These are phyloP conservation scores for Myanophis thanlyinensis DNA, from an alignment of 2,113 vertebrate genomes.

Conservation along the genomic window DNA sequence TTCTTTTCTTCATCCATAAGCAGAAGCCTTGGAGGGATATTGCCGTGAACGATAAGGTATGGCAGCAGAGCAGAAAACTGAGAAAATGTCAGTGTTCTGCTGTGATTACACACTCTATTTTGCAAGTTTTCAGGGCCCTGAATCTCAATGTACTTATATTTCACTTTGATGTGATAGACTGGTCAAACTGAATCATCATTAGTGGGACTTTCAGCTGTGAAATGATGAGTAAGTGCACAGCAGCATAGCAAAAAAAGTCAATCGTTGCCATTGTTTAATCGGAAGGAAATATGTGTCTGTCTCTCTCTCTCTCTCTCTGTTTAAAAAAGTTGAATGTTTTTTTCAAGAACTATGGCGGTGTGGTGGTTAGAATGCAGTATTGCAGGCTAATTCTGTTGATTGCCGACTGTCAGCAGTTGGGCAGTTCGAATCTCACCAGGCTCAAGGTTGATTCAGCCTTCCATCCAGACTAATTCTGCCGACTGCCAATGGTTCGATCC, in stretches of 20 bases:
- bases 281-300: not conserved
- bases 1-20: slow-evolving; percentile 23
- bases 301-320: not conserved
- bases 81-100: slow-evolving; percentile 25
- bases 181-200: not conserved
- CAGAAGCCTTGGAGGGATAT: slow-evolving; percentile 16
- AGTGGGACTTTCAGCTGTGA: slow-evolving; percentile 1
- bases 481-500: too few species aligned
- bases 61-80: slow-evolving; percentile 10
- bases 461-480: too few species aligned
- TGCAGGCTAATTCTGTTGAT: too few species aligned
- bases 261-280: not conserved
- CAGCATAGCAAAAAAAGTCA: slow-evolving; percentile 18
- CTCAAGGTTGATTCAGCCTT: too few species aligned
- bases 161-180: not conserved
- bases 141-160: slow-evolving; percentile 15
- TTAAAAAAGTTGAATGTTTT: not conserved
- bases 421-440: too few species aligned
- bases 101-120: slow-evolving; percentile 12
- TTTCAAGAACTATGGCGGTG: not conserved
- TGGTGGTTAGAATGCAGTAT: too few species aligned
- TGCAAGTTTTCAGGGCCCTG: slow-evolving; percentile 27
- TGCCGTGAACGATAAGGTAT: slow-evolving; percentile 18
- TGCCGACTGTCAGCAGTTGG: too few species aligned
- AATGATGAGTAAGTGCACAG: slow-evolving; percentile 30